phyloP scores from a whole-genome alignment of 2,888 invertebrate species.

The Volucella inanis region DNA sequence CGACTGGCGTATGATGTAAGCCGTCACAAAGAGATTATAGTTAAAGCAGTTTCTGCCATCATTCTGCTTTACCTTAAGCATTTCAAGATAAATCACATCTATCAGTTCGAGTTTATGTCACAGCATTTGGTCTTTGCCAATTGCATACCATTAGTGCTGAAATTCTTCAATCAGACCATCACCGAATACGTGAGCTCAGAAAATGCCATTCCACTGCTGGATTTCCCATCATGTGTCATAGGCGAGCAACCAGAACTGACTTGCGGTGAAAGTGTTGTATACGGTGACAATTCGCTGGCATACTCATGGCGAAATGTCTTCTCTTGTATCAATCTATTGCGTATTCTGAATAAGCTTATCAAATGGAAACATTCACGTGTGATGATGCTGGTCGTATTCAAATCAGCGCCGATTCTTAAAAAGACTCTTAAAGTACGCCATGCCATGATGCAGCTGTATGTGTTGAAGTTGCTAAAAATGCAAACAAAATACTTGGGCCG shows the following conservation, averaged over 20 bases:
- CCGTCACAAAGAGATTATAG: slow-evolving; percentile 98
- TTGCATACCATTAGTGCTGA: slow-evolving; percentile 98
- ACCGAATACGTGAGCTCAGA: slow-evolving; percentile 96
- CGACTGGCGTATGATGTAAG: slow-evolving; percentile 98
- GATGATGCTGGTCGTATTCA: slow-evolving; percentile 99
- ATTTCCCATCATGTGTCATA: slow-evolving; percentile 97
- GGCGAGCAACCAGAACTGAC: slow-evolving; percentile 97
- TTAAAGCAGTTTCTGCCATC: slow-evolving; percentile 96
- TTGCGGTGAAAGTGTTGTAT: slow-evolving; percentile 91
- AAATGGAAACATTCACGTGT: slow-evolving; percentile 99
- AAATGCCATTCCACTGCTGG: slow-evolving; percentile 95
- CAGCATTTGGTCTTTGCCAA: slow-evolving; percentile 99
- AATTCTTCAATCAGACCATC: slow-evolving; percentile 99
- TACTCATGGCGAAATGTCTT: slow-evolving; percentile 99
- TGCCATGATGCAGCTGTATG: slow-evolving; percentile 98
- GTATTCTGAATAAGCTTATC: slow-evolving; percentile 98
- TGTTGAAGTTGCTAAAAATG: slow-evolving; percentile 98
- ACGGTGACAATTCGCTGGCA: slow-evolving; percentile 87
- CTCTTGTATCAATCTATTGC: slow-evolving; percentile 97
- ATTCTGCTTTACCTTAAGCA: slow-evolving; percentile 96
- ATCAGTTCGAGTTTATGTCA: slow-evolving; percentile 99
- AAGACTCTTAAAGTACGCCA: slow-evolving; percentile 97
- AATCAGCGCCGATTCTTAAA: slow-evolving; percentile 99
- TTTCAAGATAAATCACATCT: slow-evolving; percentile 97
- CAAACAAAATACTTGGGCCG: slow-evolving; percentile 99